Percentiles rank a stretch among this genome's conserved stretches.
Conservation (phyloP, 2,888 invertebrate species). For the Cantharis rustica region DNA sequence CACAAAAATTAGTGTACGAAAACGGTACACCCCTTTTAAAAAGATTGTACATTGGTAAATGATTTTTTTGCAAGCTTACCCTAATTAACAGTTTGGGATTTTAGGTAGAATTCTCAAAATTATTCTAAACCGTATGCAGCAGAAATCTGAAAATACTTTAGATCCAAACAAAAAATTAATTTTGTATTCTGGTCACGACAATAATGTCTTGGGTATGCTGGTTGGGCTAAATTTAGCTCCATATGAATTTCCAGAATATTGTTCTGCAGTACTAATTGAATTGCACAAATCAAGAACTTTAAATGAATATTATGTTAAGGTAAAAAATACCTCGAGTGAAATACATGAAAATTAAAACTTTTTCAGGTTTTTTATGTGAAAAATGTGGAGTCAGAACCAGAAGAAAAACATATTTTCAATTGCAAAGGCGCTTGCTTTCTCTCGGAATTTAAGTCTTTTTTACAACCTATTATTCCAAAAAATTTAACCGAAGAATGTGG, state of each 20-base stretch:
- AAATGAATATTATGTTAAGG: conserved; percentile 35
- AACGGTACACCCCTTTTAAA: not conserved
- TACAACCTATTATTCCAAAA: conserved; percentile 20
- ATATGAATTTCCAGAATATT: conserved; percentile 45
- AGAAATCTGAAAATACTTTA: conserved; percentile 37
- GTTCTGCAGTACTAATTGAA: conserved; percentile 46
- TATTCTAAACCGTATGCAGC: conserved; percentile 40
- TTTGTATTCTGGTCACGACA: conserved; percentile 50
- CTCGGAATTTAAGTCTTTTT: conserved; percentile 23
- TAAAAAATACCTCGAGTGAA: too few species aligned
- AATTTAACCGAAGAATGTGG: conserved; percentile 37
- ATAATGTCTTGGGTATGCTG: conserved; percentile 44
- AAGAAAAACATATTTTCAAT: conserved; percentile 36
- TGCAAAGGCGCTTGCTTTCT: conserved; percentile 40
- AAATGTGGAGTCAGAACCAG: conserved; percentile 20
- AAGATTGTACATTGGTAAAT: not conserved
- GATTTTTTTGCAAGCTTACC: not conserved
- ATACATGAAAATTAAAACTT: too few species aligned
- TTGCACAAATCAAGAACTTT: conserved; percentile 33
- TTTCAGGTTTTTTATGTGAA: conserved; percentile 33
- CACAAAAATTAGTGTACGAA: not conserved
- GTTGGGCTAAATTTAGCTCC: conserved; percentile 37
- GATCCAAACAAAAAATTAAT: conserved; percentile 43
- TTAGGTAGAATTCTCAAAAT: conserved; percentile 50
- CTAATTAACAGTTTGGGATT: not conserved